Evolutionary conservation across 92 coral and sea anemone genomes (phyloP).

Genomic region (Actinernus sp.): DNA sequence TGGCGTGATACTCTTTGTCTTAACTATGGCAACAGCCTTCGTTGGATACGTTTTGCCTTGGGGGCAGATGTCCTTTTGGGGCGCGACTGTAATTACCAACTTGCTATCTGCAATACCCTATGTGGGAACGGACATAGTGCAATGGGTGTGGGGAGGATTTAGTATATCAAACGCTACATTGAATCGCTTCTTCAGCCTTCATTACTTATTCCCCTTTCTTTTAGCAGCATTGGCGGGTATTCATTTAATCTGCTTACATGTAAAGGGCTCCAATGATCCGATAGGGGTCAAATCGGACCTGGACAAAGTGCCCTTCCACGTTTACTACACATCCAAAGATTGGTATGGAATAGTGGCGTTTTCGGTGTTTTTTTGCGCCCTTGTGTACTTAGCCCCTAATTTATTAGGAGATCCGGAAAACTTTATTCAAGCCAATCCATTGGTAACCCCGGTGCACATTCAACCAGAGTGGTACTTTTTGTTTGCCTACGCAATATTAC

Average conservation of each 20-base stretch:
- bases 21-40: constrained; percentile 80
- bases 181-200: constrained; percentile 74
- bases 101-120: constrained; percentile 78
- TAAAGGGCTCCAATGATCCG: constrained; percentile 78
- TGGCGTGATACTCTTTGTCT: constrained; percentile 69
- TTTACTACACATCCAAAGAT: constrained; percentile 78
- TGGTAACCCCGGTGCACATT: constrained; percentile 88
- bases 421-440: constrained; percentile 79
- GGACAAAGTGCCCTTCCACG: constrained; percentile 70
- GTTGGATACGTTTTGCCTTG: constrained; percentile 85
- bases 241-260: constrained; percentile 74
- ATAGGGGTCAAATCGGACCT: constrained; percentile 51
- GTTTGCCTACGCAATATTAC: constrained; percentile 82
- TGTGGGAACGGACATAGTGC: constrained; percentile 80
- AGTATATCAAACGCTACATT: constrained; percentile 78
- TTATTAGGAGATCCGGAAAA: constrained; percentile 82
- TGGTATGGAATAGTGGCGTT: constrained; percentile 61
- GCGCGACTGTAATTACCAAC: constrained; percentile 90
- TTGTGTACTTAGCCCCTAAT: constrained; percentile 67
- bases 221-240: constrained; percentile 46
- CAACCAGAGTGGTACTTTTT: constrained; percentile 90
- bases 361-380: constrained; percentile 34
- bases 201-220: constrained; percentile 81
- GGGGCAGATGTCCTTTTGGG: constrained; percentile 91
- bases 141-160: constrained; percentile 90